Evolutionary conservation across 2,797 vertebrate species (phyloP).

Genomic region (Amniataba percoides): DNA sequence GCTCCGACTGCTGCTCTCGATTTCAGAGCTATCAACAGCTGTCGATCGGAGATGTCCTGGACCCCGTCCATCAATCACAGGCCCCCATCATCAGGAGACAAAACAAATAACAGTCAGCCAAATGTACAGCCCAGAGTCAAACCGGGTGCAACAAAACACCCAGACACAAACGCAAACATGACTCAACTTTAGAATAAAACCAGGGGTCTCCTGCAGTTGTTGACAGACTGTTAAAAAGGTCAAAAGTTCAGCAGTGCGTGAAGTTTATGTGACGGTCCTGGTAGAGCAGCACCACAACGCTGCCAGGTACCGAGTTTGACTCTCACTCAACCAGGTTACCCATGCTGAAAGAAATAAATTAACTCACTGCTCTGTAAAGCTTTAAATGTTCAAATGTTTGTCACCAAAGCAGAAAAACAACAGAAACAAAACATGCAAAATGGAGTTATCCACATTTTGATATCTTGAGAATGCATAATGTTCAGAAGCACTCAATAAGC

Average conservation of each 20-base stretch:
- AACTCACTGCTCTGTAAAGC: slow-evolving; percentile 30
- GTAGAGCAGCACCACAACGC: neutral
- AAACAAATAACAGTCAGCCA: slow-evolving; percentile 85
- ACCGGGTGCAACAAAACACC: slow-evolving; percentile 68
- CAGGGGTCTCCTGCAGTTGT: slow-evolving; percentile 7
- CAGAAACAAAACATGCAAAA: slow-evolving; percentile 11
- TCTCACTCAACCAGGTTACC: slow-evolving; percentile 31
- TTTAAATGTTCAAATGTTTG: slow-evolving; percentile 21
- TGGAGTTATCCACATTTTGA: neutral
- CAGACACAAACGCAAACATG: slow-evolving; percentile 50
- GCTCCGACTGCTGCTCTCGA: slow-evolving; percentile 87
- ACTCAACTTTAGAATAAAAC: slow-evolving; percentile 45
- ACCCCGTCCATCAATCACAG: slow-evolving; percentile 87
- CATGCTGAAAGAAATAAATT: slow-evolving; percentile 45
- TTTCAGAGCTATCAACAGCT: slow-evolving; percentile 91
- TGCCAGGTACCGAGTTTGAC: slow-evolving; percentile 50
- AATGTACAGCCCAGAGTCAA: slow-evolving; percentile 77
- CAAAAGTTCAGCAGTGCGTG: slow-evolving; percentile 58
- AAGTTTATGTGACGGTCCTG: slow-evolving; percentile 37
- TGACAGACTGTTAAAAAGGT: slow-evolving; percentile 54
- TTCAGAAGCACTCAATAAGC: neutral
- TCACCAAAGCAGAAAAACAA: neutral
- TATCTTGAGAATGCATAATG: neutral
- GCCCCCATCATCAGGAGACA: slow-evolving; percentile 83
- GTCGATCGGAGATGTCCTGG: slow-evolving; percentile 90